Conservation (phyloP, 2,888 invertebrate species). For the Poecilobothrus nobilitatus region DNA sequence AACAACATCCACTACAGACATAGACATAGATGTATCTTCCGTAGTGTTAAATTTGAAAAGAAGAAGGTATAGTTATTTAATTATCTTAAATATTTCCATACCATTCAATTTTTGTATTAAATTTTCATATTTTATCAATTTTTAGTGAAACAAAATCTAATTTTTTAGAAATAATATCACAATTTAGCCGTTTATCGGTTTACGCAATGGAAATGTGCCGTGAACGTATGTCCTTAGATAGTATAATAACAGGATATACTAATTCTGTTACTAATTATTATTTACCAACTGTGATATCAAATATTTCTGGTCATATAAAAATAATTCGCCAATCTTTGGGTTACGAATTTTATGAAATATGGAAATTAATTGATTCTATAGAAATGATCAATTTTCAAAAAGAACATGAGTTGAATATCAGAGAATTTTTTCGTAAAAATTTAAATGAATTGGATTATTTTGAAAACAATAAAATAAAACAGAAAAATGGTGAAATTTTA, state of each 20-base stretch:
- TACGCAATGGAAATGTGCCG: not conserved
- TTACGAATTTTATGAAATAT: conserved; percentile 5
- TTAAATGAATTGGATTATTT: not conserved
- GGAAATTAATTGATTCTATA: conserved; percentile 5
- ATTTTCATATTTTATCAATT: no score
- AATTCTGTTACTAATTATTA: not conserved
- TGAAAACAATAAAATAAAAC: not conserved
- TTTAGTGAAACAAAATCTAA: not conserved
- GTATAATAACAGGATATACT: not conserved
- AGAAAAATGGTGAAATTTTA: conserved; percentile 10
- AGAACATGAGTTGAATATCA: not conserved
- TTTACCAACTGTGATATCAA: conserved; percentile 5
- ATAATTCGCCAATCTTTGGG: not conserved
- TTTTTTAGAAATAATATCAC: not conserved
- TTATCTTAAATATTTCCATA: no score
- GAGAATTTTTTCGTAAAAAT: not conserved
- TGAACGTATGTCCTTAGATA: not conserved
- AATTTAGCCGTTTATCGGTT: not conserved
- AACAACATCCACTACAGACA: no score
- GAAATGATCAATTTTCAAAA: not conserved
- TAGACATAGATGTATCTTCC: no score
- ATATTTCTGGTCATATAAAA: conserved; percentile 3
- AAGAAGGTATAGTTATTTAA: no score
- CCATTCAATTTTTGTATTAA: no score
- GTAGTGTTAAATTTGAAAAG: no score